Base-by-base conservation (phyloP, 1,140 invertebrate species). In the Leptonema lineaticorne region DNA sequence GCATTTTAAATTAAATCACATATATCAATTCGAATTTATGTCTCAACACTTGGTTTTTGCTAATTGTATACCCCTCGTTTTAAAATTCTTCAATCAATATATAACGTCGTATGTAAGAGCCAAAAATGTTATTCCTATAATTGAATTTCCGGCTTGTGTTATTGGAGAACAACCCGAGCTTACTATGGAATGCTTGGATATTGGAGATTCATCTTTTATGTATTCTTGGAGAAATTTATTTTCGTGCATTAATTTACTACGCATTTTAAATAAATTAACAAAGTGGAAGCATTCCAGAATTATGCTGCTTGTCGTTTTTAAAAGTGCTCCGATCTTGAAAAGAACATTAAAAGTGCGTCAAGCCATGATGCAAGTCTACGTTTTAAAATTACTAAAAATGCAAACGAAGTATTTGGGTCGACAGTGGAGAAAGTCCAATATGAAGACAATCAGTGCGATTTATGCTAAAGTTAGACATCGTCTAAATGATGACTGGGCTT, bases 231-330 rank as follows among this genome's bases (percentile, higher is more conserved):
- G 97, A 72, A 99, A 99, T 84, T 88, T 99, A 22, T 99, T 98
- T 81, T 94, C 96, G 1, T 98, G 96, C 76, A 98, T 99, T 56
- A 99, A 99, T 86, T 80, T 99, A 29, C 81, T 99, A 33, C 85
- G 97, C 75, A 95, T 99, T 75, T 86, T 99, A 22, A 99, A 99
- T 79, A 99, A 99, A 84, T 83, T 99, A 41, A 99, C 96, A 29
- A 99, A 99, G 81, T 98, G 96, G 95, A 99, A 99, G 80, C 96
- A 99, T 80, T 97, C 96, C 24, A 87, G 98, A 72, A 98, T 99
- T 27, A 99, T 99, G 96, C 99, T 99, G 96, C 83, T 99, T 53
- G 97, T 99, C 50, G 96, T 99, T 1, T 99, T 99, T 78, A 99
- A 99, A 83, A 99, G 97, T 56, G 96, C 97, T 6, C 97, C 97